Conservation (phyloP, 2,113 vertebrate genomes). For the Pelmatolapia mariae region DNA sequence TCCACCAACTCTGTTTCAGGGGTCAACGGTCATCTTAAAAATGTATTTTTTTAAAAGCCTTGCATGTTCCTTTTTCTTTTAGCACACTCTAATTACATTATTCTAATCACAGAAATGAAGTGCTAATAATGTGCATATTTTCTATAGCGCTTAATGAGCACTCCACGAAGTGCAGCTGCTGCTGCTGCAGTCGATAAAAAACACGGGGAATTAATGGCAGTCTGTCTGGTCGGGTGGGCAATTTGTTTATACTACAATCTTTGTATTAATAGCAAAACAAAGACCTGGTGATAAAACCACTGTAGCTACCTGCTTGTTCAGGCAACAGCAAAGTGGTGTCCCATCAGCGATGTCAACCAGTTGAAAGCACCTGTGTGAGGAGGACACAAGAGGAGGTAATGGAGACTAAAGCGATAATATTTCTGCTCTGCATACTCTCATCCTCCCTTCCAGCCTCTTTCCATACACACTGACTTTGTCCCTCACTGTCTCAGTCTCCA, state of each 20-base stretch:
- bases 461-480: not conserved
- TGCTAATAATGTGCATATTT: not conserved
- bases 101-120: not conserved
- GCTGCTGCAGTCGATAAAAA: not conserved
- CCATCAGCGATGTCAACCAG: conserved; percentile 12
- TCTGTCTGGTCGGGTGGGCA: not conserved
- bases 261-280: conserved; percentile 32
- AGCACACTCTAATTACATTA: not conserved
- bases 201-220: not conserved
- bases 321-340: conserved; percentile 16
- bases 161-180: not conserved
- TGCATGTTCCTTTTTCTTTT: not conserved
- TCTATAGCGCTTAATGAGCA: not conserved
- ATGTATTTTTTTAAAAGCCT: not conserved
- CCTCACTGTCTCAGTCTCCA: not conserved
- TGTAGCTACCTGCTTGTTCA: conserved; percentile 12
- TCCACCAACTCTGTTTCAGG: not conserved
- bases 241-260: conserved; percentile 26
- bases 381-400: conserved; percentile 29
- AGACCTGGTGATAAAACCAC: conserved; percentile 5
- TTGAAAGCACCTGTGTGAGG: not conserved
- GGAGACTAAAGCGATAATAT: conserved; percentile 16
- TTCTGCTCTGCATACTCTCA: conserved; percentile 15
- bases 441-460: not conserved
- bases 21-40: not conserved